Conservation (phyloP, 2,113 vertebrate genomes). For the Lota lota region DNA sequence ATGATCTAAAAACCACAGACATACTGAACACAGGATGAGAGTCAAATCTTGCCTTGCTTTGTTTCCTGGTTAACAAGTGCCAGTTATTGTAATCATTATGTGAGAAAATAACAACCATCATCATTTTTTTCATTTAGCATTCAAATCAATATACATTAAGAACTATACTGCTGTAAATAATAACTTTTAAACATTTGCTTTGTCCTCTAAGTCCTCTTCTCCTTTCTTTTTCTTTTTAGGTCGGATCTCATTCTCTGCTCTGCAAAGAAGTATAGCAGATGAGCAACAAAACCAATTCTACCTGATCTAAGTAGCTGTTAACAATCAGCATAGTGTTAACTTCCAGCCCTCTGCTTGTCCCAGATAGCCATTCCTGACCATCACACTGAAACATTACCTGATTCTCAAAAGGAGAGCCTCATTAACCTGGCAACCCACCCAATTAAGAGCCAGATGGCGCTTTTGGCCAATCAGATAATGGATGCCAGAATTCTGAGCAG, state of each 20-base stretch:
- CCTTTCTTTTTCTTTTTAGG: slow-evolving; percentile 49
- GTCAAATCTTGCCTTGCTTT: slow-evolving; percentile 53
- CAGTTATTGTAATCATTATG: background rate
- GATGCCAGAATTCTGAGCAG: slow-evolving; percentile 81
- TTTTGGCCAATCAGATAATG: slow-evolving; percentile 93
- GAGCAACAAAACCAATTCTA: slow-evolving; percentile 59
- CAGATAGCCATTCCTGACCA: slow-evolving; percentile 87
- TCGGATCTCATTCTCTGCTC: slow-evolving; percentile 30
- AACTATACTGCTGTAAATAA: background rate
- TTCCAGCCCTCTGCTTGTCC: slow-evolving; percentile 82
- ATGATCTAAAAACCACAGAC: slow-evolving; percentile 64
- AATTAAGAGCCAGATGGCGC: slow-evolving; percentile 93
- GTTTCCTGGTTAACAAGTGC: slow-evolving; percentile 67
- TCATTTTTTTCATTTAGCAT: background rate
- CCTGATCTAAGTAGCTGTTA: slow-evolving; percentile 50
- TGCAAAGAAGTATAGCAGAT: slow-evolving; percentile 25
- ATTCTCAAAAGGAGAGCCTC: slow-evolving; percentile 79
- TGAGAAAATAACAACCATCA: too few relatives aligned
- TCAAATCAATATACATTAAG: slow-evolving; percentile 23
- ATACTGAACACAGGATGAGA: slow-evolving; percentile 63
- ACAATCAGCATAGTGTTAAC: slow-evolving; percentile 47
- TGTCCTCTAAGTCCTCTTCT: slow-evolving; percentile 13
- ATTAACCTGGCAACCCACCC: slow-evolving; percentile 83
- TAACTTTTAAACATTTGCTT: slow-evolving; percentile 18
- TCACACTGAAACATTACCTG: slow-evolving; percentile 78